phyloP scores from a whole-genome alignment of 1,140 invertebrate genomes.

The Battus philenor region DNA sequence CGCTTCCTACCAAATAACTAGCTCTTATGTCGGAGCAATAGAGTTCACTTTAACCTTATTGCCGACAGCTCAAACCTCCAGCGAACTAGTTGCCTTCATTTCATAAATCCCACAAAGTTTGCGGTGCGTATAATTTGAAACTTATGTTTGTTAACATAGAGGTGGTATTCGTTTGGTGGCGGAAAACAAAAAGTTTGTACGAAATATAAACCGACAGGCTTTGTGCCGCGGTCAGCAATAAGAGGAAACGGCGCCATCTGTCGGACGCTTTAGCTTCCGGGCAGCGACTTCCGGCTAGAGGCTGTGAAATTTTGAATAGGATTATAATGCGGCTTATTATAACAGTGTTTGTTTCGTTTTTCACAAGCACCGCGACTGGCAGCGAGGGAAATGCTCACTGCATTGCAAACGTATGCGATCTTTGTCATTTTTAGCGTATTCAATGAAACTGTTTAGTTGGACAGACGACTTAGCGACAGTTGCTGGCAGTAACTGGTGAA shows the following conservation, averaged over 20 bases:
- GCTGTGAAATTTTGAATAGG: slow-evolving; percentile 53
- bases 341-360: slow-evolving; percentile 9
- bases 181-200: slow-evolving; percentile 16
- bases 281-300: slow-evolving; percentile 37
- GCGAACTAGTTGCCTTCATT: slow-evolving; percentile 61
- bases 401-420: too few species aligned
- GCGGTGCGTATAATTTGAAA: slow-evolving; percentile 7
- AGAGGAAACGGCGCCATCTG: slow-evolving; percentile 61
- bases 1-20: slow-evolving; percentile 6
- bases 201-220: slow-evolving; percentile 42
- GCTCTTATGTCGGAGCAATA: slow-evolving; percentile 27
- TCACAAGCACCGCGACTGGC: too few species aligned
- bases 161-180: slow-evolving; percentile 14
- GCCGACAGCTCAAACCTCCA: slow-evolving; percentile 31
- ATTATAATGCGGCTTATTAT: slow-evolving; percentile 48
- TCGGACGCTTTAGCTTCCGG: slow-evolving; percentile 41
- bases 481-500: too few species aligned
- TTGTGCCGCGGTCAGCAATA: slow-evolving; percentile 60
- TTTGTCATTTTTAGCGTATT: too few species aligned
- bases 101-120: slow-evolving; percentile 34
- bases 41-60: slow-evolving; percentile 27
- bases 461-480: too few species aligned
- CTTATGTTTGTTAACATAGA: slow-evolving; percentile 20
- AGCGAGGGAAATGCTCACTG: too few species aligned
- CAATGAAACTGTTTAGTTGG: too few species aligned